Conservation (phyloP, 2,113 vertebrate species). For the Perca flavescens region DNA sequence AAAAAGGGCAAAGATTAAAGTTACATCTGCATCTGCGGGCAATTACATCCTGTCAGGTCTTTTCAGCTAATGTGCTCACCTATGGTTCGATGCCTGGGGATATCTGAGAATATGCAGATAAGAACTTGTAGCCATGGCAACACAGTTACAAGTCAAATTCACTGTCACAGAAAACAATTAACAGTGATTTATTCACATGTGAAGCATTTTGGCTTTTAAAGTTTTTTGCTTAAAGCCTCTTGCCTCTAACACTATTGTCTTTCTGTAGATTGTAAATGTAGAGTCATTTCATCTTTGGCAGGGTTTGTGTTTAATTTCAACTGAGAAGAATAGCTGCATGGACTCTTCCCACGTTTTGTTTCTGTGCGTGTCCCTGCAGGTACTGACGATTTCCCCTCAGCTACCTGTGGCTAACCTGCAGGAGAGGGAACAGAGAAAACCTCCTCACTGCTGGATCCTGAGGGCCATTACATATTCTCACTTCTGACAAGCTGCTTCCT, state of each 20-base stretch:
- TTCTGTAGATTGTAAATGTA: conserved; percentile 3
- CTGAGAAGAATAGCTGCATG: conserved; percentile 32
- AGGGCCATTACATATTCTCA: conserved; percentile 49
- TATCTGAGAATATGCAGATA: conserved; percentile 43
- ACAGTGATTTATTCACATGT: conserved; percentile 70
- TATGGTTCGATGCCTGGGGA: conserved; percentile 48
- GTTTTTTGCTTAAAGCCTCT: conserved; percentile 34
- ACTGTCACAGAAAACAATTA: conserved; percentile 65
- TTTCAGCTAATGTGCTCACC: conserved; percentile 59
- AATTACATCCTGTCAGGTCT: conserved; percentile 58
- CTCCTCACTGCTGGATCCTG: conserved; percentile 51
- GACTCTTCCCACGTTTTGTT: conserved; percentile 36
- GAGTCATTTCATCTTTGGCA: conserved; percentile 48
- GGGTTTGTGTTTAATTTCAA: conserved; percentile 59
- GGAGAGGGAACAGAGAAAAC: conserved; percentile 60
- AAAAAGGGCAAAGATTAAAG: conserved; percentile 72
- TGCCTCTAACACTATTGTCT: conserved; percentile 19
- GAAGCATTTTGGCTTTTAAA: conserved; percentile 40
- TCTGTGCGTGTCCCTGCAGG: conserved; percentile 36
- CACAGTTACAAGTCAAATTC: conserved; percentile 41
- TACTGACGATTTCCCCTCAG: conserved; percentile 53
- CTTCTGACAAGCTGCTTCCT: conserved; percentile 69
- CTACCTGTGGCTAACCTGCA: conserved; percentile 73
- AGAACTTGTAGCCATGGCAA: conserved; percentile 70
- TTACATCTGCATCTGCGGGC: conserved; percentile 53